Conservation (phyloP, 1,140 invertebrate genomes). For the Mycetomoellerius zeteki region DNA sequence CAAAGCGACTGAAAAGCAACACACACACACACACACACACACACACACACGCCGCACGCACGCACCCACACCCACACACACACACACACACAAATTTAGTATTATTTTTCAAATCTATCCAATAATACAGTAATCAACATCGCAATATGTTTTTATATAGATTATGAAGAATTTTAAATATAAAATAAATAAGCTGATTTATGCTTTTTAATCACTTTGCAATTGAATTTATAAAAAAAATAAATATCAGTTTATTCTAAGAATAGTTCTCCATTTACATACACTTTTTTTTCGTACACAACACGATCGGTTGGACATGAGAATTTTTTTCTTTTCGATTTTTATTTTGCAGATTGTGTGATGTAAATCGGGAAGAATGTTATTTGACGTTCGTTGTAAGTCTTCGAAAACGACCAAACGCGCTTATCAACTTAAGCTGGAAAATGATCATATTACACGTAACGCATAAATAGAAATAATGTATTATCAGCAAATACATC, state of each 20-base stretch:
- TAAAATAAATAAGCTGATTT: not conserved
- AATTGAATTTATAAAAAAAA: not conserved
- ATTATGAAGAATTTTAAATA: not conserved
- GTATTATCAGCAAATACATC: conserved; percentile 64
- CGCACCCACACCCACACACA: too few relatives aligned
- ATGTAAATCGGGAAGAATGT: not conserved
- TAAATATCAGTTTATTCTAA: not conserved
- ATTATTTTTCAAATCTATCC: not conserved
- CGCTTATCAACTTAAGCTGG: not conserved
- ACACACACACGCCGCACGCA: too few relatives aligned
- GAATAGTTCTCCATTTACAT: conserved; percentile 11
- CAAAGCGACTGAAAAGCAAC: too few relatives aligned
- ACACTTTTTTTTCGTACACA: not conserved
- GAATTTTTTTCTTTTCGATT: not conserved
- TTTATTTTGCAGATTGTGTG: not conserved
- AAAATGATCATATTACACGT: conserved; percentile 54
- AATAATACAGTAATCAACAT: not conserved
- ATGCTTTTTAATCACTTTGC: not conserved
- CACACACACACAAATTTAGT: not conserved
- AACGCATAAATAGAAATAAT: conserved; percentile 44
- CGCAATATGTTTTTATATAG: not conserved
- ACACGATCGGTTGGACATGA: not conserved
- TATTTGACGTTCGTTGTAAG: conserved; percentile 36
- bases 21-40: too few relatives aligned
- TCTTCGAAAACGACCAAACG: not conserved